A percentile compares a stretch with the other conserved stretches of the same genome.
phyloP scores from a whole-genome alignment of 2,113 vertebrate species.

The Sciurus niger region DNA sequence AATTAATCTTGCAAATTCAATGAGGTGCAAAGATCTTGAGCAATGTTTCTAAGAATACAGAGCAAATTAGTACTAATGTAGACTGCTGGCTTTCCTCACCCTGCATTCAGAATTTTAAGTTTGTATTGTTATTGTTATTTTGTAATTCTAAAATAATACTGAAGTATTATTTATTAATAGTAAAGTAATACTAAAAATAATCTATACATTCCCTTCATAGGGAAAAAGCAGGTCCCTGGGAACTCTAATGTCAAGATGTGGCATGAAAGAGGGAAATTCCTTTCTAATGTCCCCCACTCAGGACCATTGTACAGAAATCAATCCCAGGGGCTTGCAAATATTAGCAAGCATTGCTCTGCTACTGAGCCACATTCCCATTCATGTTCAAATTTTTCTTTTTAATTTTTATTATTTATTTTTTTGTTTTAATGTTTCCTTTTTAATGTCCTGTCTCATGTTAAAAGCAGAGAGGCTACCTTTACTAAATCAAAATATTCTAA shows the following conservation, averaged over 20 bases:
- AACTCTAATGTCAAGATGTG: not conserved
- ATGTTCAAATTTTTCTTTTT: too few species aligned
- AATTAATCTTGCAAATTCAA: not conserved
- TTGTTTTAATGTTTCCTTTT: not conserved
- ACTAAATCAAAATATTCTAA: not conserved
- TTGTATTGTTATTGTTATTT: too few species aligned
- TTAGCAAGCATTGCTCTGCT: too few species aligned
- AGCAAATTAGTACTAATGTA: not conserved
- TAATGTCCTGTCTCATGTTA: not conserved
- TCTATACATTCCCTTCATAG: not conserved
- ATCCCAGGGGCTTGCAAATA: too few species aligned
- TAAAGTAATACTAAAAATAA: not conserved
- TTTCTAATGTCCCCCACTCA: not conserved
- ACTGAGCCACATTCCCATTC: too few species aligned
- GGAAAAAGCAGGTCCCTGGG: not conserved
- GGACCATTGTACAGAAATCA: too few species aligned
- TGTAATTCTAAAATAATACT: too few species aligned
- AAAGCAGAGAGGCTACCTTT: not conserved
- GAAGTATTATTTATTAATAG: too few species aligned
- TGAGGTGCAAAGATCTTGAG: not conserved
- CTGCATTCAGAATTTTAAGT: too few species aligned
- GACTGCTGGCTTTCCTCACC: not conserved
- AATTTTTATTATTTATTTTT: too few species aligned
- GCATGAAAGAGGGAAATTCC: not conserved
- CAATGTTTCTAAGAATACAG: not conserved